Conservation (phyloP, 2,888 invertebrate species). For the Perithous albicinctus region DNA sequence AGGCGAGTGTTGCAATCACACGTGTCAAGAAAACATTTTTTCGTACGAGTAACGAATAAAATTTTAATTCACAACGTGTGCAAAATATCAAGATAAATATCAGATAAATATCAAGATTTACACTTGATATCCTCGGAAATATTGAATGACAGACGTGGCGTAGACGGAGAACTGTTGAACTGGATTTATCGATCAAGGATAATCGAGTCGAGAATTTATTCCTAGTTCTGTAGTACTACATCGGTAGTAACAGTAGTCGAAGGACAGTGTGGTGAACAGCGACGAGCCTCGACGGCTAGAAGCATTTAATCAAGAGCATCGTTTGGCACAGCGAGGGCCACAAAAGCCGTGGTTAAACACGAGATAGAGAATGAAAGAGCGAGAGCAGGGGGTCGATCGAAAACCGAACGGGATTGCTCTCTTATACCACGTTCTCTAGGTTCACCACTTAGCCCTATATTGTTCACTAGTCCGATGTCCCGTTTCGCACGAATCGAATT, state of each 20-base stretch:
- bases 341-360: slow-evolving; percentile 72
- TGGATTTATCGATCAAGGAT: slow-evolving; percentile 7
- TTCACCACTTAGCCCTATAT: slow-evolving; percentile 45
- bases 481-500: slow-evolving; percentile 63
- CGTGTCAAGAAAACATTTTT: no score
- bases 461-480: slow-evolving; percentile 48
- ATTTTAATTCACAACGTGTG: no score
- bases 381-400: slow-evolving; percentile 58
- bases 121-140: neutral
- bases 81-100: no score
- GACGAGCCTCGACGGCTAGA: slow-evolving; percentile 9
- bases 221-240: neutral
- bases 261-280: neutral
- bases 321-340: slow-evolving; percentile 58
- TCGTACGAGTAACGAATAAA: no score
- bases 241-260: neutral
- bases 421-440: slow-evolving; percentile 10
- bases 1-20: no score
- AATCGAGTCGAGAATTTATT: slow-evolving; percentile 24
- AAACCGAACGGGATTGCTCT: slow-evolving; percentile 67
- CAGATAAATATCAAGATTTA: no score
- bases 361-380: slow-evolving; percentile 54
- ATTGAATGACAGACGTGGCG: neutral
- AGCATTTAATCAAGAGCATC: slow-evolving; percentile 51
- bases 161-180: neutral